Conservation (phyloP, 2,113 vertebrate species). For the Pontoporia blainvillei region DNA sequence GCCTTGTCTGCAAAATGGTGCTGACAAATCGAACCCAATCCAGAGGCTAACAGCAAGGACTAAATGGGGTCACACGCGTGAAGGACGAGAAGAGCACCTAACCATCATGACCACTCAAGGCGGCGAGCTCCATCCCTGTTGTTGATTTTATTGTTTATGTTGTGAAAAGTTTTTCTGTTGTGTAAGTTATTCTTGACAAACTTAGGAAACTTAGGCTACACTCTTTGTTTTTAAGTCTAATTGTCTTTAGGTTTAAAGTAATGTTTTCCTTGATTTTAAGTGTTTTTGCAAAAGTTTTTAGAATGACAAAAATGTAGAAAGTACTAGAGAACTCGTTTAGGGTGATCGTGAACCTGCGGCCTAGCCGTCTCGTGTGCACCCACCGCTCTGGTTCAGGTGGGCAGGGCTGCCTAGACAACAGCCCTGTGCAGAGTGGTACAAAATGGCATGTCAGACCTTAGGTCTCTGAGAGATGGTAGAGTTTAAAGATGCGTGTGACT, state of each 20-base stretch:
- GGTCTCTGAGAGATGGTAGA: too few species aligned
- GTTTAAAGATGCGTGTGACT: neutral
- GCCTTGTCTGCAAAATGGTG: neutral
- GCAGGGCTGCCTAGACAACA: neutral
- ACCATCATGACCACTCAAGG: too few species aligned
- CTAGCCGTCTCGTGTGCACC: rapidly evolving
- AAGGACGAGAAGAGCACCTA: neutral
- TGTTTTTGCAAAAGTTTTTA: neutral
- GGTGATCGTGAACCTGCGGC: neutral
- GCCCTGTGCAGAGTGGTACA: rapidly evolving
- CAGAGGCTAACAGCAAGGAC: neutral
- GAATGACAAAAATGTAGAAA: neutral
- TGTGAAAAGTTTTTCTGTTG: neutral
- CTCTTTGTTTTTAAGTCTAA: neutral
- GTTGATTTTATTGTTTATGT: neutral
- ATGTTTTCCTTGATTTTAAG: neutral
- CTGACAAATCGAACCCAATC: too few species aligned
- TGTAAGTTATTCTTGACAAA: neutral
- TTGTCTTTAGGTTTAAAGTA: neutral
- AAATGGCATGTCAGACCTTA: too few species aligned
- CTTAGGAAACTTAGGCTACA: neutral
- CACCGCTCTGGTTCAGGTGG: neutral
- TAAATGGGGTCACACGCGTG: neutral
- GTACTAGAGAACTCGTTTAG: neutral
- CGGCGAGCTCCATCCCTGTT: neutral